Conservation (phyloP, 2,113 vertebrate genomes). For the Alectura lathami region DNA sequence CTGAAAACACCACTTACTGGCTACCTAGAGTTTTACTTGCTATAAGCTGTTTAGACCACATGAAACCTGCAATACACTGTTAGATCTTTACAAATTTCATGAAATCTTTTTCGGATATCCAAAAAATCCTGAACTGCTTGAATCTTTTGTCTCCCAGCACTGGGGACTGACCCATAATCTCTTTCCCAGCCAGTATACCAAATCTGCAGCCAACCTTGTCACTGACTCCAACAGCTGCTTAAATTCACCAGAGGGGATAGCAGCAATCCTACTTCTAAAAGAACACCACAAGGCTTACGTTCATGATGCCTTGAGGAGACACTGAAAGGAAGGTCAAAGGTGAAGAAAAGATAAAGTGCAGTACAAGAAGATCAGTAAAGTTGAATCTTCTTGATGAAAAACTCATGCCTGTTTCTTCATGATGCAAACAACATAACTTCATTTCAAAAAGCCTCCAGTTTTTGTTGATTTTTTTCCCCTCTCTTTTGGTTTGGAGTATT, state of each 20-base stretch:
- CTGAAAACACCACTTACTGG: slow-evolving; percentile 72
- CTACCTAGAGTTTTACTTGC: slow-evolving; percentile 73
- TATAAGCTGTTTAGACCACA: slow-evolving; percentile 82
- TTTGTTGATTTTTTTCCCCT: slow-evolving; percentile 64
- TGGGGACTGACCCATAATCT: slow-evolving; percentile 89
- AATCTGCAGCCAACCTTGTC: slow-evolving; percentile 90
- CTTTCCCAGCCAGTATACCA: slow-evolving; percentile 93
- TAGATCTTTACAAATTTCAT: slow-evolving; percentile 91
- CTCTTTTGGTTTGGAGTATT: slow-evolving; percentile 66
- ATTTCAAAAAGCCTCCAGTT: slow-evolving; percentile 84
- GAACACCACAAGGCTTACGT: slow-evolving; percentile 90
- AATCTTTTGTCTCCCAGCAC: slow-evolving; percentile 87
- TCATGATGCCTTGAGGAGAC: slow-evolving; percentile 86
- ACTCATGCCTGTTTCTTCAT: slow-evolving; percentile 76
- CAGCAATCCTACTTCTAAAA: slow-evolving; percentile 90
- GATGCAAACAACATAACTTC: slow-evolving; percentile 78
- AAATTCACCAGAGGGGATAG: slow-evolving; percentile 87
- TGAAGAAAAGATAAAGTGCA: slow-evolving; percentile 94
- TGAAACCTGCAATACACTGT: slow-evolving; percentile 79
- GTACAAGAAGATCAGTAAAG: slow-evolving; percentile 96
- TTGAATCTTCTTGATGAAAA: slow-evolving; percentile 84
- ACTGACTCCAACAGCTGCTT: slow-evolving; percentile 90
- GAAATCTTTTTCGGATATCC: slow-evolving; percentile 92
- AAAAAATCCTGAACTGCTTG: slow-evolving; percentile 87
- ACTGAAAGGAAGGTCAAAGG: slow-evolving; percentile 93